Evolutionary conservation across 53 echinoderm and acorn worm species (phyloP), one percentile per base, ranked within the genome.

Genomic region (Echinometra lucunter): DNA sequence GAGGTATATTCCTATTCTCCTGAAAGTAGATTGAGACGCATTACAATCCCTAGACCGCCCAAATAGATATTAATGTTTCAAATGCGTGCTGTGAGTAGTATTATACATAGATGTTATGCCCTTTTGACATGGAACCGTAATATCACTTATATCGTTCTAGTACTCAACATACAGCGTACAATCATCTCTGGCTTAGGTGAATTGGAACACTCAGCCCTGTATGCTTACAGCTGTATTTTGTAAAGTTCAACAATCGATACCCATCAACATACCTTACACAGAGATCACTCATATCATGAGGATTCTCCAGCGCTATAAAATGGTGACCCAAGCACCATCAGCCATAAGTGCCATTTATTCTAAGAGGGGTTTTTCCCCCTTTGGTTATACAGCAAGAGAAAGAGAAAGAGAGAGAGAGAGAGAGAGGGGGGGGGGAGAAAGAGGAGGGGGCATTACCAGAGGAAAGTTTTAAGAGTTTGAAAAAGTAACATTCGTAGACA

Each of bases 201-300:
- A 78, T 78, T 78, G 78, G 78, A 78, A 30, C 78, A 78, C 78
- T 42, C 78, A 21, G 38, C 42, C 78, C 38, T 42, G 78, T 40
- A 78, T 78, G 23, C 78, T 78, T 78, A 78, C 78, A 78, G 78
- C 78, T 78, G 78, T 78, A 78, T 78, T 42, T 21, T 78, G 18
- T 17, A 78, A 19, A 42, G 78, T 78, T 40, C 35, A 78, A 21
- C 19, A 42, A 78, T 78, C 78, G 78, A 78, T 78, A 40, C 6
- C 21, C 78, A 78, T 78, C 42, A 78, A 78, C 78, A 78, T 78
- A 42, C 78, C 78, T 78, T 38, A 53, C 53, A 53, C 1, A 53
- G 53, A 2, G 9, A 32, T 34, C 30, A 16, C 35, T 30, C 30
- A 10, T 34, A 13, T 35, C 72, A 72, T 35, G 32, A 28, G 0